Base-by-base conservation (phyloP, 2,113 vertebrate species). In the Nothocercus nigrocapillus region DNA sequence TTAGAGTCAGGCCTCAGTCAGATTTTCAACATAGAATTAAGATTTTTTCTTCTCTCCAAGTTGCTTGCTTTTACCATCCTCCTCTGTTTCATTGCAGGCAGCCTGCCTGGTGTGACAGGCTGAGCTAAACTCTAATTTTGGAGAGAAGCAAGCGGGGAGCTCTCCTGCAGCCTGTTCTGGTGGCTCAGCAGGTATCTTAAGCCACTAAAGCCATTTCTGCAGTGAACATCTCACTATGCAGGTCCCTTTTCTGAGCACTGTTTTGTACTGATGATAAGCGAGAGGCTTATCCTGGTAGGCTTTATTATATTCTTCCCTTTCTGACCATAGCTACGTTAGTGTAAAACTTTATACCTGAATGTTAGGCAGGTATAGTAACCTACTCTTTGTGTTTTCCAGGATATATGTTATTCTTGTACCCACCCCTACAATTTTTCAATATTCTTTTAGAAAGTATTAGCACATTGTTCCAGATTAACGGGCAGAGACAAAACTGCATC, bases 21-120 rank as follows among this genome's bases (percentile, higher is more conserved):
- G 40, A 18, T 27, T 17, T 62, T 82, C 22, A 58, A 68, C 5
- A 40, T 32, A 63, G 66, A 82, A 27, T 44, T 56, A 44, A 27
- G 16, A 19, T 58, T 40, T 56, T 27, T 51, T 30, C 44, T 45
- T 34, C 32, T 72, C 36, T 42, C 7, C 0, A 0, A 0, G 2
- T 34, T 34, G 34, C 34, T 88, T 44, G 25, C 44, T 38, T 56
- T 77, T n/a, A 36, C 44, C 19, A 8, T 38, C 69, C 85, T 36
- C 38, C 72, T 56, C 20, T 22, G 28, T 27, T 28, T 15, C 3
- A 2, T 3, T 3, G 11, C 1, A 25, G 56, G 75, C 38, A 61
- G 79, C 38, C 30, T 30, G 30, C 14, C 25, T 28, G 53, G 25
- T 54, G 10, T 28, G 53, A 13, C 70, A 62, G 34, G 40, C 24